Conservation (phyloP, 2,888 invertebrate species). For the Drosophila formosana region DNA sequence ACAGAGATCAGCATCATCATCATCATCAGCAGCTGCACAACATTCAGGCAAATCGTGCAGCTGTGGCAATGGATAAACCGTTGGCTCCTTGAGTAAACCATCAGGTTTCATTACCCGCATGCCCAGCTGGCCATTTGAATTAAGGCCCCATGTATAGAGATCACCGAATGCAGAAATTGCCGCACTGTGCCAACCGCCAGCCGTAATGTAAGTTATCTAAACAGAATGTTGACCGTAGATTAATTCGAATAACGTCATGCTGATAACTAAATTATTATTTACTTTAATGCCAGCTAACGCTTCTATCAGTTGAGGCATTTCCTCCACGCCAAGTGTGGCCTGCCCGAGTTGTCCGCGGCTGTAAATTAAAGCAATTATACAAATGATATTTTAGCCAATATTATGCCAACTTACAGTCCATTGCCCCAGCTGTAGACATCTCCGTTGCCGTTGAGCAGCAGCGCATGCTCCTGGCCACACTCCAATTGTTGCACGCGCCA, state of each 20-base stretch:
- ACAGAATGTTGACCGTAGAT: conserved; percentile 28
- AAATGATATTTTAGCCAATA: background rate
- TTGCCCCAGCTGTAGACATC: conserved; percentile 93
- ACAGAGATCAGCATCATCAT: conserved; percentile 38
- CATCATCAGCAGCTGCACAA: conserved; percentile 42
- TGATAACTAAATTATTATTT: conserved; percentile 18
- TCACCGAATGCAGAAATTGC: conserved; percentile 93
- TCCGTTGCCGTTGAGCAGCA: conserved; percentile 90
- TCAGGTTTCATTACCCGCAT: conserved; percentile 85
- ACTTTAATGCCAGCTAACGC: conserved; percentile 91
- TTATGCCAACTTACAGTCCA: conserved; percentile 88
- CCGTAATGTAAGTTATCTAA: conserved; percentile 88
- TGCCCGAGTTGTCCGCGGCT: conserved; percentile 96
- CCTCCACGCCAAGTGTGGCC: conserved; percentile 87
- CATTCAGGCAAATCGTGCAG: conserved; percentile 78
- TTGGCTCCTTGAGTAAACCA: conserved; percentile 65
- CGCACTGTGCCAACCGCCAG: conserved; percentile 95
- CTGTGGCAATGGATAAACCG: conserved; percentile 83
- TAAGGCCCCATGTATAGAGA: conserved; percentile 96
- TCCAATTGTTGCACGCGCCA: conserved; percentile 88
- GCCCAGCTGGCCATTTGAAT: conserved; percentile 94
- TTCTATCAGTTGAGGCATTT: conserved; percentile 89
- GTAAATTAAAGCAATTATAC: conserved; percentile 24
- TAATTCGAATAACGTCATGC: conserved; percentile 10
- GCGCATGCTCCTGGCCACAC: conserved; percentile 93